Percentiles rank a stretch among this genome's conserved stretches.
phyloP scores from a whole-genome alignment of 2,888 invertebrate genomes.

The Melitaea athalia region DNA sequence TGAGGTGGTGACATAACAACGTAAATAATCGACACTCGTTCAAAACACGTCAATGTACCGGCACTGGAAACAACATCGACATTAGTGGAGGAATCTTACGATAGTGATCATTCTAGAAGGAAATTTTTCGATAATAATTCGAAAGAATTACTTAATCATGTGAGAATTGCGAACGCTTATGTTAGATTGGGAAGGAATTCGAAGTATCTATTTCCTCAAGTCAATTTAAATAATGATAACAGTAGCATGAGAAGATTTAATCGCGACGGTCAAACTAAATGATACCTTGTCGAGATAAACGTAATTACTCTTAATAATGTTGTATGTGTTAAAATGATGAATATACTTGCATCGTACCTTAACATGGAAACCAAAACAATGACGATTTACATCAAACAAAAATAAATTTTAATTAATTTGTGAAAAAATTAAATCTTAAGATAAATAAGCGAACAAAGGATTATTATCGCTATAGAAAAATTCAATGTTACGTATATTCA shows the following conservation, averaged over 20 bases:
- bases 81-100: constrained; percentile 34
- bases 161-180: constrained; percentile 49
- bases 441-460: constrained; percentile 6
- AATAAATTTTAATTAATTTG: constrained; percentile 1
- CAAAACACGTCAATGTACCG: constrained; percentile 16
- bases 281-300: constrained; percentile 29
- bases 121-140: constrained; percentile 25
- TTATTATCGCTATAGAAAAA: constrained; percentile 26
- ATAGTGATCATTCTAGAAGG: constrained; percentile 21
- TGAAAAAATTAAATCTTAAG: constrained; percentile 11
- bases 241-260: constrained; percentile 36
- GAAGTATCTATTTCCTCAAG: constrained; percentile 40
- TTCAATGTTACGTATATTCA: constrained; percentile 32
- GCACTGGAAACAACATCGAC: constrained; percentile 32
- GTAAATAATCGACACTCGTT: constrained; percentile 38
- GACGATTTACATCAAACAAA: neutral
- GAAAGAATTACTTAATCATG: constrained; percentile 32
- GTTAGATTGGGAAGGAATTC: constrained; percentile 49
- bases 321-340: neutral
- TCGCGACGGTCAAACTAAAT: constrained; percentile 32
- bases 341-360: neutral
- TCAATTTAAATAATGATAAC: constrained; percentile 40
- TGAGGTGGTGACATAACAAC: constrained; percentile 38
- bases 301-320: constrained; percentile 17
- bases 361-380: neutral